Evolutionary conservation across 2,888 invertebrate species (phyloP), one percentile per base, ranked within the genome.

Genomic region (Geotrupes spiniger): DNA sequence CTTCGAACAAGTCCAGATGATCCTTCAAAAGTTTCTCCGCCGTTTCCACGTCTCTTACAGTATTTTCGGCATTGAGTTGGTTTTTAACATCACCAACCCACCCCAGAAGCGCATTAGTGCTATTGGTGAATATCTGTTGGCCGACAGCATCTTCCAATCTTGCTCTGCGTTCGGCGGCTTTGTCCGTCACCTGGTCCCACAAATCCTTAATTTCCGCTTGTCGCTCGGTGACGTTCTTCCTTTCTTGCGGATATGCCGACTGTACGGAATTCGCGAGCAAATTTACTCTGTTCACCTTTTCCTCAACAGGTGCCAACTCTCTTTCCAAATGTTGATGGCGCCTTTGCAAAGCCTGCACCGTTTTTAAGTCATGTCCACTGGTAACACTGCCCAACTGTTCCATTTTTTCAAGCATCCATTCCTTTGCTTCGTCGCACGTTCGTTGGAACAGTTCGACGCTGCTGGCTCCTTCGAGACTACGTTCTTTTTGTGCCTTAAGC

Each of bases 381-480:
- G 84, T 84, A 0, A 83, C 82, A 0, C 82, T 84, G 36, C 92
- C 92, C 48, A 96, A 72, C 69, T 94, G 92, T 52, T 87, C 85
- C 78, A 92, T 91, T 74, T 98, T 98, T 74, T 97, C 97, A 44
- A 85, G 78, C 89, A 99, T 97, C 97, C 98, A 98, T 67, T 95
- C 95, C 57, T 89, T 84, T 0, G 96, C 92, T 70, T 98, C 98
- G 67, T 94, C 95, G 72, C 97, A 98, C 0, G 93, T 92, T 44
- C 95, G 87, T 66, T 93, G 87, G 77, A 97, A 99, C 5, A 97
- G 76, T 69, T 97, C 97, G 61, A 99, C 94, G 65, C 92, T 92
- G 63, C 61, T 71, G 0, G 72, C 72, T 16, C 73, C 96, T 69
- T 94, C 92, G 21, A 98, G 70, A 54, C 87, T 93, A 71, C 89